phyloP scores from a whole-genome alignment of 2,113 vertebrate genomes.

The Baryphthengus martii region DNA sequence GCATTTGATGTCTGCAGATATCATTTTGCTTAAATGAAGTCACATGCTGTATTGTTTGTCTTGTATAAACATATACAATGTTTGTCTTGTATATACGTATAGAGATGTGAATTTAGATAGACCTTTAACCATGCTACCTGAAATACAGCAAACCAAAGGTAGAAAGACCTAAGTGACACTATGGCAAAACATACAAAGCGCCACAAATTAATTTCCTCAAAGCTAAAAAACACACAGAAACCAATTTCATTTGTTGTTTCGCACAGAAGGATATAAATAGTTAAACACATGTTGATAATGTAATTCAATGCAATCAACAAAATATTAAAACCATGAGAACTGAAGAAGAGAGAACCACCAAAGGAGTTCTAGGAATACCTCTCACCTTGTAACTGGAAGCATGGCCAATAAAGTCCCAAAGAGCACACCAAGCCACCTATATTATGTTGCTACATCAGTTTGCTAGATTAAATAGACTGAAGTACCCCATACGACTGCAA shows the following conservation, averaged over 20 bases:
- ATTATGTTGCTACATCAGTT: not conserved
- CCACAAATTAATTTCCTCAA: not conserved
- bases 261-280: not conserved
- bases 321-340: not conserved
- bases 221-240: not conserved
- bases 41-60: not conserved
- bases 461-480: not conserved
- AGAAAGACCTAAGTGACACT: not conserved
- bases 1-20: not conserved
- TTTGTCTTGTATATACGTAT: not conserved
- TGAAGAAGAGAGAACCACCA: not conserved
- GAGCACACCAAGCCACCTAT: not conserved
- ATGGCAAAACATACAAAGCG: not conserved
- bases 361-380: not conserved
- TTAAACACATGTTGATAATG: not conserved
- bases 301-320: not conserved
- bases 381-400: not conserved
- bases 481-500: not conserved
- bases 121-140: not conserved
- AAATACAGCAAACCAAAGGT: not conserved
- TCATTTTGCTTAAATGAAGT: not conserved
- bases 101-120: not conserved
- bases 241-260: not conserved
- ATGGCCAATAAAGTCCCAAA: not conserved
- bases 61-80: not conserved